Conservation (phyloP, 2,797 vertebrate species). For the Atherinosoma microstoma region DNA sequence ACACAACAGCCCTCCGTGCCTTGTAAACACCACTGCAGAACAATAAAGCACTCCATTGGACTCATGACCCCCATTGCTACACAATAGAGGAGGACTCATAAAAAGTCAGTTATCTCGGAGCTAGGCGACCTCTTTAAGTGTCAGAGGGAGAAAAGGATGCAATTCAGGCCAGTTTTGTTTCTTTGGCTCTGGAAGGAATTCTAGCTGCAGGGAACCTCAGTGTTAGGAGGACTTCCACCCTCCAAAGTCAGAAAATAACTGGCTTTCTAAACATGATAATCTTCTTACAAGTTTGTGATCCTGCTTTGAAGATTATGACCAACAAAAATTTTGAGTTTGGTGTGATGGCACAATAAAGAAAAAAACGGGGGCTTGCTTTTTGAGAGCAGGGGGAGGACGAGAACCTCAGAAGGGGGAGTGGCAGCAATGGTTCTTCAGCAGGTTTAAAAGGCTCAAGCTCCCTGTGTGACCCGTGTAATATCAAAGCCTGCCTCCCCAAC, state of each 20-base stretch:
- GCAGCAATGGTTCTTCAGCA: constrained; percentile 63
- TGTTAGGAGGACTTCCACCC: constrained; percentile 42
- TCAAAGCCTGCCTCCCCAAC: constrained; percentile 81
- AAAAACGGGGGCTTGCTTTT: constrained; percentile 13
- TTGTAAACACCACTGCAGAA: constrained; percentile 83
- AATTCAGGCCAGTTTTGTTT: constrained; percentile 73
- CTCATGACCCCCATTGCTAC: constrained; percentile 83
- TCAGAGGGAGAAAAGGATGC: constrained; percentile 73
- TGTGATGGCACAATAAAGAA: background rate
- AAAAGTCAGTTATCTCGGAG: constrained; percentile 89
- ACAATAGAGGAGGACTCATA: constrained; percentile 89
- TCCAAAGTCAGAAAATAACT: constrained; percentile 21
- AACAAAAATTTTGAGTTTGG: background rate
- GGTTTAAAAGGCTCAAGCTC: constrained; percentile 78
- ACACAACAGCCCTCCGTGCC: constrained; percentile 70
- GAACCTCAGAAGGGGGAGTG: constrained; percentile 70
- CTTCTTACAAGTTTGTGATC: background rate
- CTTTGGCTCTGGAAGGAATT: constrained; percentile 67
- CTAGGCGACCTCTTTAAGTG: constrained; percentile 84
- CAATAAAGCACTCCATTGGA: constrained; percentile 90
- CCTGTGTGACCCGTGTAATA: constrained; percentile 84
- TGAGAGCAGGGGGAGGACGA: constrained; percentile 69
- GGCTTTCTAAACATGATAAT: background rate
- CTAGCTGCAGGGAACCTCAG: constrained; percentile 52
- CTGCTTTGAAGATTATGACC: background rate